These are phyloP conservation scores for Actenoides lindsayi DNA, from an alignment of 2,113 vertebrate genomes.

Conservation along the genomic window DNA sequence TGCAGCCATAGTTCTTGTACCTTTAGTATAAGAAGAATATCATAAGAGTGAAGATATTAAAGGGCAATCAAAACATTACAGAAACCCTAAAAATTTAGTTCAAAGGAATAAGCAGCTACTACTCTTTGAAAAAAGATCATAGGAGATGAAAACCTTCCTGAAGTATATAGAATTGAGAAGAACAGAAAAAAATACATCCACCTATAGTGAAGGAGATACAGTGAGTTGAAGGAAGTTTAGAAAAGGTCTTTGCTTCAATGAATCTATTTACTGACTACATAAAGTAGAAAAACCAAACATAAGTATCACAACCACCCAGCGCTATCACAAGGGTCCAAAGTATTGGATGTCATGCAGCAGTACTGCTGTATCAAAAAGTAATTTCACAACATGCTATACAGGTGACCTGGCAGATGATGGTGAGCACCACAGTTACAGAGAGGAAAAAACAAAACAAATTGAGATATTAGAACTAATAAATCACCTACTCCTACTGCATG, in stretches of 20 bases:
- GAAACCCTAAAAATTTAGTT: not conserved
- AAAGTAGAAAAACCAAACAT: not conserved
- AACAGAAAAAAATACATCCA: not conserved
- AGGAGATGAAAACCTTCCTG: not conserved
- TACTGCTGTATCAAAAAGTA: not conserved
- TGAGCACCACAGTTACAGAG: not conserved
- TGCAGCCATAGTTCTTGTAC: not conserved
- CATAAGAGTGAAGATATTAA: not conserved
- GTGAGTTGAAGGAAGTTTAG: not conserved
- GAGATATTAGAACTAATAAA: not conserved
- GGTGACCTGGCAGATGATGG: not conserved
- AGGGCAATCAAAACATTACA: not conserved
- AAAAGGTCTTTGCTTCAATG: not conserved
- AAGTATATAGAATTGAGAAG: not conserved
- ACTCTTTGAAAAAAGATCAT: not conserved
- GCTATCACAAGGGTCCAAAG: not conserved
- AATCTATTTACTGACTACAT: not conserved
- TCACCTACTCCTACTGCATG: not conserved
- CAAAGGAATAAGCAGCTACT: not conserved
- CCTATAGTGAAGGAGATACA: not conserved
- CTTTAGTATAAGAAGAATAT: not conserved
- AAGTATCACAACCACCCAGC: not conserved
- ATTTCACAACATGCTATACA: not conserved
- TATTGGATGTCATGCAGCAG: not conserved
- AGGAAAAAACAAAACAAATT: not conserved